Percentiles rank a stretch among this genome's conserved stretches.
phyloP scores from a whole-genome alignment of 35 echinoderm and acorn worm species.

The Strongylocentrotus purpuratus region DNA sequence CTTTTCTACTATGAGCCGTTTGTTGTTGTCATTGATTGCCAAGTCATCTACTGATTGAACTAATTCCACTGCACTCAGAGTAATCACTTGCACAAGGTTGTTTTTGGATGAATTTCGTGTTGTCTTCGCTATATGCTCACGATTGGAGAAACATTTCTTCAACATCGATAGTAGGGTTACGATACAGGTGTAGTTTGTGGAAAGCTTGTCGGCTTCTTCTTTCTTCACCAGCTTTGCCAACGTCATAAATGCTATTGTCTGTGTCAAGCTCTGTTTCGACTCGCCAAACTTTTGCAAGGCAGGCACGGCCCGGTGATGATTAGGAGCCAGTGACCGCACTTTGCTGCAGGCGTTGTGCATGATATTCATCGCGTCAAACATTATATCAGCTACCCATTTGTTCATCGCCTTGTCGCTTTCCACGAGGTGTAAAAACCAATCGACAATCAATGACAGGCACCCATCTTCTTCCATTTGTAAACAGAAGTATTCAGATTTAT shows the following conservation, averaged over 20 bases:
- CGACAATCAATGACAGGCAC: slow-evolving; percentile 45
- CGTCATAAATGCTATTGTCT: slow-evolving; percentile 29
- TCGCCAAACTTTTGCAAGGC: too few species aligned
- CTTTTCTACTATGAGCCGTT: slow-evolving; percentile 49
- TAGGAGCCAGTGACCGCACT: too few species aligned
- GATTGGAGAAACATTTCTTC: slow-evolving; percentile 61
- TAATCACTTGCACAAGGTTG: background rate
- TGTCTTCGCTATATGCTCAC: slow-evolving; percentile 58
- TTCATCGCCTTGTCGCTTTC: slow-evolving; percentile 48
- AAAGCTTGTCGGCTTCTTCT: slow-evolving; percentile 66
- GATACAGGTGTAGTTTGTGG: slow-evolving; percentile 52
- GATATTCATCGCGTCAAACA: slow-evolving; percentile 67
- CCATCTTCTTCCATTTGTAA: slow-evolving; percentile 56
- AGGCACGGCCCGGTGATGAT: too few species aligned
- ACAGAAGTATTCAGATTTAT: too few species aligned
- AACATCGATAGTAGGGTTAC: slow-evolving; percentile 73
- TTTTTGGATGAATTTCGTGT: background rate
- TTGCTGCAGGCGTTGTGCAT: too few species aligned
- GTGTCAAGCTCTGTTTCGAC: slow-evolving; percentile 38
- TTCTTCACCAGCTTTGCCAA: too few species aligned
- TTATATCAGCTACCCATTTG: slow-evolving; percentile 15
- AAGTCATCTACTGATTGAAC: slow-evolving; percentile 74
- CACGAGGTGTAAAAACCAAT: slow-evolving; percentile 52
- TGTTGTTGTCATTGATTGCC: slow-evolving; percentile 85
- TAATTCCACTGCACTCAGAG: slow-evolving; percentile 59